A percentile compares a stretch with the other conserved stretches of the same genome.
phyloP scores from a whole-genome alignment of 2,113 vertebrate species.

The Camelus dromedarius region DNA sequence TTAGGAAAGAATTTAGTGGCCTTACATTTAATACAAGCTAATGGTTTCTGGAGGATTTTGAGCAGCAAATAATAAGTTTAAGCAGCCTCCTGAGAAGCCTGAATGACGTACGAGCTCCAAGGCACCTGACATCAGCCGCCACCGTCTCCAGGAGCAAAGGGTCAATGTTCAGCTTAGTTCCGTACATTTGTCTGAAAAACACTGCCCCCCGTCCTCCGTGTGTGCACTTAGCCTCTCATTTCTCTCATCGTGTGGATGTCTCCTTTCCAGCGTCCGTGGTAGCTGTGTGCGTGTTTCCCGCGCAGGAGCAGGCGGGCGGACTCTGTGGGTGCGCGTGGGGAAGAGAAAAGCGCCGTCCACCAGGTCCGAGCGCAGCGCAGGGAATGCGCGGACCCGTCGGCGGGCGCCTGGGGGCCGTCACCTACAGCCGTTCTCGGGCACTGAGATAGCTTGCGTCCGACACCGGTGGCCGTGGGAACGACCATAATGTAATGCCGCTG shows the following conservation, averaged over 20 bases:
- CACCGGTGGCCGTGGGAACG: too few relatives aligned
- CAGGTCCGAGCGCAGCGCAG: rapidly evolving
- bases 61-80: slow-evolving; percentile 82
- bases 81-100: slow-evolving; percentile 81
- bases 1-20: slow-evolving; percentile 88
- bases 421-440: background rate
- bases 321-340: background rate
- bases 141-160: slow-evolving; percentile 55
- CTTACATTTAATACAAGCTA: slow-evolving; percentile 85
- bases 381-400: background rate
- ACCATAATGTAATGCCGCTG: too few relatives aligned
- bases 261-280: background rate
- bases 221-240: background rate
- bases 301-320: background rate
- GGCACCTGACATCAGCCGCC: slow-evolving; percentile 73
- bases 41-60: slow-evolving; percentile 86
- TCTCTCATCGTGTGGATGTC: background rate
- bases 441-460: background rate
- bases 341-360: background rate
- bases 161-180: background rate
- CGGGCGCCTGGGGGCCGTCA: background rate
- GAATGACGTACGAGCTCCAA: slow-evolving; percentile 62
- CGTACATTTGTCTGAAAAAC: slow-evolving; percentile 7
- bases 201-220: rapidly evolving
- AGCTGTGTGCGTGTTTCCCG: background rate